Base-by-base conservation (phyloP, 2,113 vertebrate genomes). In the Dasyprocta punctata region DNA sequence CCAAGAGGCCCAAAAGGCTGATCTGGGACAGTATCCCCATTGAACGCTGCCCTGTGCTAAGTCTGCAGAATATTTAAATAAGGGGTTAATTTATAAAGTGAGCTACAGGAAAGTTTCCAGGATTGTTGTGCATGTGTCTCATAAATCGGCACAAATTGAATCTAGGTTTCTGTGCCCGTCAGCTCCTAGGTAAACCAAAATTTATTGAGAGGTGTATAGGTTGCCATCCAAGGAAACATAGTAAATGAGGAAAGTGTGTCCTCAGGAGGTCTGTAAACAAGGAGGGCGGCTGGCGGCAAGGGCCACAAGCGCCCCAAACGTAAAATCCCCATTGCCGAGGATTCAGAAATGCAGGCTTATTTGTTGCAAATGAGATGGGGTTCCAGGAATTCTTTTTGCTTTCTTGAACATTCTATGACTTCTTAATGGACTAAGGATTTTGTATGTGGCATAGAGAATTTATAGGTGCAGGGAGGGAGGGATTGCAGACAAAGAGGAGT, bases 81-180 rank as follows among this genome's bases (percentile, higher is more conserved):
- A 96, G 92, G 96, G 95, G 96, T 95, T 98, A 90, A 97, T 96
- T 93, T 97, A 93, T 95, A 97, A 98, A 97, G 93, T 92, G 90
- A 95, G 92, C 91, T 30, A 11, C 93, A 93, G 90, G 93, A 95
- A 95, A 52, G 84, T 90, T 91, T 90, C 91, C 97, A 95, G 89
- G 58, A 92, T 60, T 5, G 58, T 83, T 9, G 22, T 33, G 14
- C 3, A 0, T 2, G 47, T 52, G 86, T 85, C 94, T 96, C 97
- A 96, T 98, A 97, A 98, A 98, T 97, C 71, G 92, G 96, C 96
- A 73, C 95, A 97, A 97, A 97, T 97, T 96, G 92, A 98, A 93
- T 98, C 93, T 95, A 19, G 78, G 61, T 97, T 96, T 97, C 95
- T 97, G 94, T 93, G 82, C 94, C 84, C 54, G 81, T 97, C 97